Conservation (phyloP, 1,140 invertebrate genomes). For the Heterodera carotae region DNA sequence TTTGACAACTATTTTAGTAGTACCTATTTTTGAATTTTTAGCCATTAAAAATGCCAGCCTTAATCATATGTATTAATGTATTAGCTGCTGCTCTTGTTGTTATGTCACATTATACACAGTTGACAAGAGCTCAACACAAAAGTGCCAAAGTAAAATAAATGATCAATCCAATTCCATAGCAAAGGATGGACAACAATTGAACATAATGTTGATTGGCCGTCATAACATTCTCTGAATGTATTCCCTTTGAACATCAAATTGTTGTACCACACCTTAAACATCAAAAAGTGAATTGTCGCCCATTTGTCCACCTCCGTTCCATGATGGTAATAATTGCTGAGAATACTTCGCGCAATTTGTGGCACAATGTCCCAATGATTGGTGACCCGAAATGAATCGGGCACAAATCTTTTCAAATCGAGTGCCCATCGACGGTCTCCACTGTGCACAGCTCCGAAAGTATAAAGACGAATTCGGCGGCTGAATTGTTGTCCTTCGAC, state of each 20-base stretch:
- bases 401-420: not conserved
- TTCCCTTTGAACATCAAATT: not conserved
- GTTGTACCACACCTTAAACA: not conserved
- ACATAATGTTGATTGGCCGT: not conserved
- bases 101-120: not conserved
- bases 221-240: not conserved
- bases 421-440: not conserved
- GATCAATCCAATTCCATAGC: not conserved
- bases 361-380: not conserved
- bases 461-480: not conserved
- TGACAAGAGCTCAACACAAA: not conserved
- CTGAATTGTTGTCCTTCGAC: not conserved
- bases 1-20: too few relatives aligned
- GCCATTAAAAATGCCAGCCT: too few relatives aligned
- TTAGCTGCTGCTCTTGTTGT: not conserved
- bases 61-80: too few relatives aligned
- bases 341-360: not conserved
- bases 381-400: not conserved
- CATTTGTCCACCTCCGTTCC: not conserved
- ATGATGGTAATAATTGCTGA: not conserved
- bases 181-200: not conserved
- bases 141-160: slow-evolving; percentile 2
- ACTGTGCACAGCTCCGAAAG: not conserved
- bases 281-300: not conserved
- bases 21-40: too few relatives aligned